A percentile compares a stretch with the other conserved stretches of the same genome.
These are phyloP conservation scores for Knipowitschia caucasica DNA, from an alignment of 2,797 vertebrate species.

Conservation along the genomic window DNA sequence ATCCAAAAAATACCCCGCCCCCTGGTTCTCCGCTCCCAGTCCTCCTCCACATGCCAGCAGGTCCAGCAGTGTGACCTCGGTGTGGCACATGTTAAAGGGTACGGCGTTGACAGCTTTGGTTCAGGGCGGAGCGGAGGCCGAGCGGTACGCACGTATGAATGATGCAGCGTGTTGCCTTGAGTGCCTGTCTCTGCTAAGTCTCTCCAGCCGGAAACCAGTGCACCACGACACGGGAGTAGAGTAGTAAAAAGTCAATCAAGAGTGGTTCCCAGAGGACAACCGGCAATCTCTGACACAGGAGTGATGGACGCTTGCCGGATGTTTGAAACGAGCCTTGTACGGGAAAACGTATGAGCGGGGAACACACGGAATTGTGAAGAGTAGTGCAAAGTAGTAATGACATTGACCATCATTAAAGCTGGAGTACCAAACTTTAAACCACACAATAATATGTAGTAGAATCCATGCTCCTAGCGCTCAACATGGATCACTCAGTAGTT, in stretches of 20 bases:
- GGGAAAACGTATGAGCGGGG: too few species aligned
- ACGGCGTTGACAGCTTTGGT: constrained; percentile 63
- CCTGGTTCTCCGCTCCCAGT: constrained; percentile 36
- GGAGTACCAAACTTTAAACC: too few species aligned
- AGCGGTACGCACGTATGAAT: constrained; percentile 67
- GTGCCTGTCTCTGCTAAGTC: constrained; percentile 28
- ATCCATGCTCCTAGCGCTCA: too few species aligned
- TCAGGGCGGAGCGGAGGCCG: constrained; percentile 57
- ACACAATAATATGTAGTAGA: too few species aligned
- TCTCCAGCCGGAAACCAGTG: constrained; percentile 14
- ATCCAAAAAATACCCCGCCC: background rate
- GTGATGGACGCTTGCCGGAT: constrained; percentile 4
- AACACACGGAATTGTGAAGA: too few species aligned
- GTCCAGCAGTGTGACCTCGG: constrained; percentile 48
- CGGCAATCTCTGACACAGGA: constrained; percentile 10
- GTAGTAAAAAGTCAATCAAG: constrained; percentile 21
- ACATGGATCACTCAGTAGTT: too few species aligned
- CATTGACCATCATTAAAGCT: too few species aligned
- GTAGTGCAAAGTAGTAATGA: too few species aligned
- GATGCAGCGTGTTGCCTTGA: constrained; percentile 50
- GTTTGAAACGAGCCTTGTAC: constrained; percentile 20
- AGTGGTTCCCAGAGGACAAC: constrained; percentile 19
- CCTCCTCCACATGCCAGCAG: constrained; percentile 36
- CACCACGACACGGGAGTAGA: constrained; percentile 13
- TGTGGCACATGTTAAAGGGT: constrained; percentile 58